These are phyloP conservation scores for Montipora efflorescens DNA, from an alignment of 64 coral and sea anemone species.

Conservation along the genomic window DNA sequence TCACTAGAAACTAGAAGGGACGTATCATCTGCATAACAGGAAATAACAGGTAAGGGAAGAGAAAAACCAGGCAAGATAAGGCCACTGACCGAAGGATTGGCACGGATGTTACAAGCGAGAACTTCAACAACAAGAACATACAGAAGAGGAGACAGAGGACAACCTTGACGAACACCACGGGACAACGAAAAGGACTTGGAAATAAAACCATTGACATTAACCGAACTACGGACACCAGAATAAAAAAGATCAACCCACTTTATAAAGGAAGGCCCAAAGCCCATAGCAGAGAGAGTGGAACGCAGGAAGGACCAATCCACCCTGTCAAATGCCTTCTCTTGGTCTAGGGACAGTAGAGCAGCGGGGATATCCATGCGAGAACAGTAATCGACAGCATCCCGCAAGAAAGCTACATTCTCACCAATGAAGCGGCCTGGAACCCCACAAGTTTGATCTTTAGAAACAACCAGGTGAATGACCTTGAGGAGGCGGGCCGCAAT, in stretches of 20 bases:
- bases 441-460: conserved; percentile 42
- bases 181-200: not conserved
- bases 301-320: not conserved
- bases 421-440: conserved; percentile 49
- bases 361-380: not conserved
- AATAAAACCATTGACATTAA: conserved; percentile 42
- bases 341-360: conserved; percentile 18
- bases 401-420: conserved; percentile 39
- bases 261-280: conserved; percentile 29
- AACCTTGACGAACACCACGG: not conserved
- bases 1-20: not conserved
- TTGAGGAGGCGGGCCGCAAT: conserved; percentile 2
- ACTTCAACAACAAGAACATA: not conserved
- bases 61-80: not conserved
- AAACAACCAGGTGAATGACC: conserved; percentile 1
- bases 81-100: not conserved
- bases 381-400: conserved; percentile 7
- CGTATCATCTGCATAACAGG: conserved; percentile 36
- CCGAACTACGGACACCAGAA: not conserved
- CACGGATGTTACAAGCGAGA: not conserved
- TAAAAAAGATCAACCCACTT: conserved; percentile 13
- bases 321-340: not conserved
- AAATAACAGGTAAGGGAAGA: not conserved
- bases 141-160: not conserved
- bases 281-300: not conserved